Conservation (phyloP, 2,797 vertebrate genomes). For the Sphenodon punctatus region DNA sequence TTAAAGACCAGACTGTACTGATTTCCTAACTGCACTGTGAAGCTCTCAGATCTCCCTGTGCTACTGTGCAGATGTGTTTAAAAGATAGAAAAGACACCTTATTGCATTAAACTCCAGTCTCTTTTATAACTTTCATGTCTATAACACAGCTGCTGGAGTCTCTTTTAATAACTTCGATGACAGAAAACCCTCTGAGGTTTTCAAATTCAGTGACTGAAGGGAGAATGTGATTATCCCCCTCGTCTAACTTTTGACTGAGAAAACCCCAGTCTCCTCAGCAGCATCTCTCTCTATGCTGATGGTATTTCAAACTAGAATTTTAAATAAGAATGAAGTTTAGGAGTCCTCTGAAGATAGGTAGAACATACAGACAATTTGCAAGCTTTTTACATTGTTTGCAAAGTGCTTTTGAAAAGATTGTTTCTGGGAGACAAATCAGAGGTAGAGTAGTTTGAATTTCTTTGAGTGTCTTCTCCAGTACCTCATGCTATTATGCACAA, state of each 20-base stretch:
- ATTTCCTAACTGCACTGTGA: background rate
- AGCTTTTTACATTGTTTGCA: background rate
- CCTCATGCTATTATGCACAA: background rate
- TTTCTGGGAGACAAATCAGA: background rate
- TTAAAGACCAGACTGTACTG: background rate
- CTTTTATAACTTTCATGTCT: background rate
- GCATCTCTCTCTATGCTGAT: background rate
- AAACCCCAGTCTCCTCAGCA: background rate
- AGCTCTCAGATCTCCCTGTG: background rate
- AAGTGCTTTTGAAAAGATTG: background rate
- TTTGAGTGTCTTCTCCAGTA: background rate
- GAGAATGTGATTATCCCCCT: background rate
- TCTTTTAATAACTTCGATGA: background rate
- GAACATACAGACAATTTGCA: background rate
- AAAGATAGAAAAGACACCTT: background rate
- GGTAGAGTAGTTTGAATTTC: background rate
- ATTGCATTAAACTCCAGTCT: background rate
- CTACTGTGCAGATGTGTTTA: background rate
- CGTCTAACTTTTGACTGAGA: background rate
- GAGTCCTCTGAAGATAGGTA: background rate
- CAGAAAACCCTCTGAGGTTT: background rate
- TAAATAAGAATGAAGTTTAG: background rate
- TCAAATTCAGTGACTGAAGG: background rate
- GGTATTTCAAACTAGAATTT: accelerated
- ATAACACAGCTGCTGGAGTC: background rate